Conservation (phyloP, 2,113 vertebrate genomes). For the Potamarius usumacintae region DNA sequence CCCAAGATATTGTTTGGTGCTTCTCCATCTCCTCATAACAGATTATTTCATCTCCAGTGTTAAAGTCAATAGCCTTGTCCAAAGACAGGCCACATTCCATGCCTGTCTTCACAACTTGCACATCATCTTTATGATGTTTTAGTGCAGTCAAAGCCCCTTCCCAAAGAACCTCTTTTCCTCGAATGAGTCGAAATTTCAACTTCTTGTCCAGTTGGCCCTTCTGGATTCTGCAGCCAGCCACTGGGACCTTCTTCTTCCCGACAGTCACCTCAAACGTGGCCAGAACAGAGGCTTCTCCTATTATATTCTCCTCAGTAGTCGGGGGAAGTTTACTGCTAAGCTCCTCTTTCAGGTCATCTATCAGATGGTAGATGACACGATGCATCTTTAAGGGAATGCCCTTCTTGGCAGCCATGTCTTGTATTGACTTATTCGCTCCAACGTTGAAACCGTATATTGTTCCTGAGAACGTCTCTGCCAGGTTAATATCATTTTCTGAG, state of each 20-base stretch:
- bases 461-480: constrained; percentile 86
- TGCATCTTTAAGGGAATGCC: constrained; percentile 82
- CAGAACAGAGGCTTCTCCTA: constrained; percentile 86
- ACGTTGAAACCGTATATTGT: constrained; percentile 90
- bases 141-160: constrained; percentile 81
- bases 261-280: constrained; percentile 80
- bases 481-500: constrained; percentile 84
- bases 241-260: constrained; percentile 84
- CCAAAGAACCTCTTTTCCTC: constrained; percentile 79
- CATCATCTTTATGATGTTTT: constrained; percentile 90
- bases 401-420: constrained; percentile 79
- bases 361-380: constrained; percentile 85
- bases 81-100: constrained; percentile 91
- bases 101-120: constrained; percentile 78
- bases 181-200: constrained; percentile 81
- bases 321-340: constrained; percentile 77
- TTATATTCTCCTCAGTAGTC: constrained; percentile 61
- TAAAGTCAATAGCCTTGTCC: constrained; percentile 73
- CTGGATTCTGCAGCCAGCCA: constrained; percentile 93
- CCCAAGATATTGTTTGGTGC: constrained; percentile 80
- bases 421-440: constrained; percentile 70
- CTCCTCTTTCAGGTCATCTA: constrained; percentile 86
- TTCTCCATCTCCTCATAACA: constrained; percentile 80
- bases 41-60: constrained; percentile 80
- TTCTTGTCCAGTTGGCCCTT: constrained; percentile 86